phyloP scores from a whole-genome alignment of 2,113 vertebrate species.

The Alethe castanea region DNA sequence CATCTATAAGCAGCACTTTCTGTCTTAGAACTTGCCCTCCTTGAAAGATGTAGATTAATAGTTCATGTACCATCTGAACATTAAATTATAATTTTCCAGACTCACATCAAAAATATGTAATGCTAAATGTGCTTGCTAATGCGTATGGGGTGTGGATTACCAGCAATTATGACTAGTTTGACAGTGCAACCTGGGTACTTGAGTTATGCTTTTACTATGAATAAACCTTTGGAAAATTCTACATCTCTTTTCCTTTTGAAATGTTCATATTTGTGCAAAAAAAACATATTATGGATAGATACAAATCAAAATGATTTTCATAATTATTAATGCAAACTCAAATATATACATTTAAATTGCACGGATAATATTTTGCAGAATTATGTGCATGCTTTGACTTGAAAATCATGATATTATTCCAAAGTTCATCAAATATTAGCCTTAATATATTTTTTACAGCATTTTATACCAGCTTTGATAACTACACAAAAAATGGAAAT shows the following conservation, averaged over 20 bases:
- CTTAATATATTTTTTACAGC: neutral
- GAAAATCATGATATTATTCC: neutral
- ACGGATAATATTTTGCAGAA: neutral
- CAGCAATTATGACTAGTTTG: neutral
- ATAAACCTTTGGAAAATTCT: neutral
- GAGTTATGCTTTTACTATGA: neutral
- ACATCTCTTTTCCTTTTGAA: neutral
- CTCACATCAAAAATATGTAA: neutral
- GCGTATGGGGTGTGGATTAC: neutral
- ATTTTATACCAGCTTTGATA: neutral
- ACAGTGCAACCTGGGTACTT: neutral
- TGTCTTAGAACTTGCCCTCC: neutral
- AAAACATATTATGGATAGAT: rapidly evolving
- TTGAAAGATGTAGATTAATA: neutral
- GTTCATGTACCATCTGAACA: neutral
- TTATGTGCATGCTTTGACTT: neutral
- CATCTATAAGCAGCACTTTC: neutral
- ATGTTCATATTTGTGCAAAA: neutral
- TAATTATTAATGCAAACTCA: neutral
- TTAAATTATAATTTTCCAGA: neutral
- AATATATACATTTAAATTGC: neutral
- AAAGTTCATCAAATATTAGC: neutral
- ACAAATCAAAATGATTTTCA: neutral
- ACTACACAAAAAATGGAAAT: neutral
- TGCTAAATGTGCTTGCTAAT: neutral